A percentile compares a stretch with the other conserved stretches of the same genome.
Evolutionary conservation across 2,888 invertebrate genomes (phyloP).

Genomic region (Rhopalosiphum nymphaeae): DNA sequence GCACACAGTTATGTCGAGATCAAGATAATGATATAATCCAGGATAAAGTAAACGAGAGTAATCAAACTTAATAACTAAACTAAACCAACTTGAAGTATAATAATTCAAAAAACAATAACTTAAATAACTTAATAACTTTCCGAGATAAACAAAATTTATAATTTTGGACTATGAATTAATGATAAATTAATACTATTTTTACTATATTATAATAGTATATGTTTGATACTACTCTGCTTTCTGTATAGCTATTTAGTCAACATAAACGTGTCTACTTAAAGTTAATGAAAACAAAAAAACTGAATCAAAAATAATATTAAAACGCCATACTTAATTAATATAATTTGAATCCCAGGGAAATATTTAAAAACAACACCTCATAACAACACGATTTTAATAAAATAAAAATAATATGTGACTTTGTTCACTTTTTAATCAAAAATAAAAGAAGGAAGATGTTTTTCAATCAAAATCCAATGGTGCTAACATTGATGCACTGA

Average conservation of each 20-base stretch:
- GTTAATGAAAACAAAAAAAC: background rate
- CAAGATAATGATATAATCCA: background rate
- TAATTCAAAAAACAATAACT: background rate
- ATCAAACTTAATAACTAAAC: background rate
- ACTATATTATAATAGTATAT: background rate
- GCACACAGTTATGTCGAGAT: background rate
- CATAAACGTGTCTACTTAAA: background rate
- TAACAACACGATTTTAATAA: background rate
- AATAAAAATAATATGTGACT: background rate
- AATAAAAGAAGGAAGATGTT: background rate
- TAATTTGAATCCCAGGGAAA: background rate
- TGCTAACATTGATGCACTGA: background rate
- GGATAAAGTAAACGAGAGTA: background rate
- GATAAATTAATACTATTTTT: background rate
- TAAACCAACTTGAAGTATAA: background rate
- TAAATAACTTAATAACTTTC: background rate
- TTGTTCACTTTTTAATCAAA: background rate
- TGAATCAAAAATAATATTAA: background rate
- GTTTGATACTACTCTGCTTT: background rate
- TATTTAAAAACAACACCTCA: background rate
- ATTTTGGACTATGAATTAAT: background rate
- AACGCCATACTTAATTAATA: background rate
- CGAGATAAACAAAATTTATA: background rate
- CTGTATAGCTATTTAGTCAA: background rate
- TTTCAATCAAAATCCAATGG: background rate